These are phyloP conservation scores for Prunella fulvescens DNA, from an alignment of 2,113 vertebrate genomes.

Conservation along the genomic window DNA sequence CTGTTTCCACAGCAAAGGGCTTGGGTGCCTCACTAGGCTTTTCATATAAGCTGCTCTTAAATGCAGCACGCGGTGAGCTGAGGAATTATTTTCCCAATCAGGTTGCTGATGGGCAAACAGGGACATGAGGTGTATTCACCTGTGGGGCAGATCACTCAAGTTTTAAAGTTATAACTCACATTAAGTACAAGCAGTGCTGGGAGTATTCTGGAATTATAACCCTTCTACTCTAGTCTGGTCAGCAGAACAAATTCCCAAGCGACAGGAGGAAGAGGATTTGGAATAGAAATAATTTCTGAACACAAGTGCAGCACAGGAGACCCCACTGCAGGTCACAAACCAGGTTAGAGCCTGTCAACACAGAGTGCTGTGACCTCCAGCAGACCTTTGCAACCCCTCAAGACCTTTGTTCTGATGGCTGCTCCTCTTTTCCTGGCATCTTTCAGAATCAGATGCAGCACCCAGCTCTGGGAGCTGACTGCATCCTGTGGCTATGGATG, in stretches of 20 bases:
- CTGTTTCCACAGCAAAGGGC: neutral
- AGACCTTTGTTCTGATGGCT: neutral
- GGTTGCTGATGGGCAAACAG: rapidly evolving
- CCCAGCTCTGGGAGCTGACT: neutral
- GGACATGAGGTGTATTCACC: neutral
- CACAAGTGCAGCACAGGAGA: rapidly evolving
- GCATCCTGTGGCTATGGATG: neutral
- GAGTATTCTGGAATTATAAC: neutral
- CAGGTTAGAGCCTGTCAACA: neutral
- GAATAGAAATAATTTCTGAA: neutral
- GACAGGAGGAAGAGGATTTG: neutral
- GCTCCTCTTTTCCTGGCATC: neutral
- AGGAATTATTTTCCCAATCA: neutral
- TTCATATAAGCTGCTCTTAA: neutral
- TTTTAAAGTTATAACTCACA: neutral
- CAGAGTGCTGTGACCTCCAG: neutral
- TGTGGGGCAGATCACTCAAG: neutral
- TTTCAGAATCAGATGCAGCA: neutral
- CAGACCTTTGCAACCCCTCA: neutral
- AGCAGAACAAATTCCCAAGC: neutral
- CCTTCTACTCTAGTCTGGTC: neutral
- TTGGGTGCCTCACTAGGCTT: neutral
- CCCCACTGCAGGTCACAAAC: neutral
- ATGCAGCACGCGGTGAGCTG: rapidly evolving
- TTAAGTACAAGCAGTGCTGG: neutral